phyloP scores from a whole-genome alignment of 2,888 invertebrate genomes.

The Epinotia brunnichana region DNA sequence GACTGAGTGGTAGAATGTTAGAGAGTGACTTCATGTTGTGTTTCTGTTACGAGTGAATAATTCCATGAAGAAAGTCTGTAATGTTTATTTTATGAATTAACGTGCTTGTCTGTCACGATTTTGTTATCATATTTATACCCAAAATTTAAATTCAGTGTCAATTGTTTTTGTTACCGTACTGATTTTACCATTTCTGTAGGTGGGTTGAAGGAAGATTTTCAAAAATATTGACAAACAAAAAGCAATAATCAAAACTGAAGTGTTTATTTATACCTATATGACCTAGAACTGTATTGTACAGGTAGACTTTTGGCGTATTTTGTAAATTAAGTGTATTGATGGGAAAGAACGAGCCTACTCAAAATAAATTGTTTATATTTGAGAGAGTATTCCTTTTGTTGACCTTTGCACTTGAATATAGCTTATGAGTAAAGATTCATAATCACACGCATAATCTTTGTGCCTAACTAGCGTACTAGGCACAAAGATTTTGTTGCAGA shows the following conservation, averaged over 20 bases:
- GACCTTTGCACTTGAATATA: constrained; percentile 17
- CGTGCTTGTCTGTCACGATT: constrained; percentile 24
- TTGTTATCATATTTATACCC: constrained; percentile 12
- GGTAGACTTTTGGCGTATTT: constrained; percentile 37
- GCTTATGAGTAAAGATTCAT: neutral
- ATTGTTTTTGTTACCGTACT: constrained; percentile 23
- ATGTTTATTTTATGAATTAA: constrained; percentile 22
- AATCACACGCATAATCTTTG: neutral
- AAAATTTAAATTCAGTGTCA: constrained; percentile 27
- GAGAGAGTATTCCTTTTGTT: constrained; percentile 41
- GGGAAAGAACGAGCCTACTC: constrained; percentile 40
- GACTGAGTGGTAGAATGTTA: constrained; percentile 76
- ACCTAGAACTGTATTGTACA: constrained; percentile 28
- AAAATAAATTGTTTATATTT: constrained; percentile 45
- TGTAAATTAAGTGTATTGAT: constrained; percentile 42
- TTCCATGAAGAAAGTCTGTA: constrained; percentile 28
- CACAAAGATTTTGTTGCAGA: constrained; percentile 20
- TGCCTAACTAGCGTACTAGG: neutral
- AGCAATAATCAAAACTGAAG: constrained; percentile 28
- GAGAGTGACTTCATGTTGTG: constrained; percentile 61
- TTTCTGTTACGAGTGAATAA: constrained; percentile 45
- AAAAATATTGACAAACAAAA: constrained; percentile 21
- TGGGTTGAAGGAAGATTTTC: constrained; percentile 14
- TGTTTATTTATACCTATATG: constrained; percentile 13
- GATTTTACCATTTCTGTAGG: constrained; percentile 22